Evolutionary conservation across 2,888 invertebrate genomes (phyloP).

Genomic region (Azorinus chamasolen): DNA sequence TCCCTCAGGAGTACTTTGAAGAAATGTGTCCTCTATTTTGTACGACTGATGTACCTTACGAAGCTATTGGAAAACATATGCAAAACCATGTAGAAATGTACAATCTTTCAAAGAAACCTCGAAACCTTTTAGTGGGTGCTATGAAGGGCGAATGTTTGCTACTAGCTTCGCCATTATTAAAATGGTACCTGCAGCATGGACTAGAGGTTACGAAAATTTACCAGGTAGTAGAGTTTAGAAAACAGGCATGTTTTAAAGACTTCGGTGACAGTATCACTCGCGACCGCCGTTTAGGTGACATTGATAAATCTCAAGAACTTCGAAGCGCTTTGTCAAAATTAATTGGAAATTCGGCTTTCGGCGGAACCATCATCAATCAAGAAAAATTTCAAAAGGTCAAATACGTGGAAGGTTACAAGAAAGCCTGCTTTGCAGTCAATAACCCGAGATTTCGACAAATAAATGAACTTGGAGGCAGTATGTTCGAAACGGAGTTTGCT

Average conservation of each 20-base stretch:
- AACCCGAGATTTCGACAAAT: slow-evolving; percentile 18
- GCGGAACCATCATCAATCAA: slow-evolving; percentile 25
- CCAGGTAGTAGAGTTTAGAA: slow-evolving; percentile 46
- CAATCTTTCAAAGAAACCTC: slow-evolving; percentile 21
- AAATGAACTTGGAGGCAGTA: too few relatives aligned
- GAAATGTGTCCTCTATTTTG: slow-evolving; percentile 53
- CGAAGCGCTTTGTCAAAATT: not conserved
- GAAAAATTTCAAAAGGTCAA: slow-evolving; percentile 26
- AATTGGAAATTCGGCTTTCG: too few relatives aligned
- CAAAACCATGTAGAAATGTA: slow-evolving; percentile 17
- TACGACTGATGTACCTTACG: slow-evolving; percentile 34
- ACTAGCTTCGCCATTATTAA: slow-evolving; percentile 43
- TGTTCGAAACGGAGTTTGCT: too few relatives aligned
- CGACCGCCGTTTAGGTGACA: slow-evolving; percentile 28
- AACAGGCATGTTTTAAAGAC: slow-evolving; percentile 37
- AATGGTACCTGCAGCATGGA: slow-evolving; percentile 62
- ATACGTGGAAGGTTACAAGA: slow-evolving; percentile 16
- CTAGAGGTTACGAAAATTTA: slow-evolving; percentile 40
- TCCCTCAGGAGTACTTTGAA: slow-evolving; percentile 35
- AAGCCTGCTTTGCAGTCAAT: slow-evolving; percentile 18
- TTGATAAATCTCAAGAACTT: slow-evolving; percentile 14
- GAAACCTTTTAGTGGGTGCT: slow-evolving; percentile 36
- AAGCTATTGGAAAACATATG: slow-evolving; percentile 48
- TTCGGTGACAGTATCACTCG: slow-evolving; percentile 28
- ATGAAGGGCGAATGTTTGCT: slow-evolving; percentile 37